These are phyloP conservation scores for Semaprochilodus insignis DNA, from an alignment of 2,797 vertebrate genomes.

Conservation along the genomic window DNA sequence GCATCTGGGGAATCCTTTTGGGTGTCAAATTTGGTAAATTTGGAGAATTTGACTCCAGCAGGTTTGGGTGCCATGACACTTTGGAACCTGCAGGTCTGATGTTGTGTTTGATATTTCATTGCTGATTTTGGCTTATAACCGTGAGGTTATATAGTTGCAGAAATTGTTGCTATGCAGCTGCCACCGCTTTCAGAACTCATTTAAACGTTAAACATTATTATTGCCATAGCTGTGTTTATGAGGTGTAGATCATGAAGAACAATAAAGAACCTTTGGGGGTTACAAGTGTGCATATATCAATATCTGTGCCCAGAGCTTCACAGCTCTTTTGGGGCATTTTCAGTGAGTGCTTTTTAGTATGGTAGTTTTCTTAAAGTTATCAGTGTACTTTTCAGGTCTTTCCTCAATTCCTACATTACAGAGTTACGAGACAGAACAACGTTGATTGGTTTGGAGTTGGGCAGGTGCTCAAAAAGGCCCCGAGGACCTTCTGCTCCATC, in stretches of 20 bases:
- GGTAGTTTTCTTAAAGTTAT: background rate
- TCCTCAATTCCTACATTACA: constrained; percentile 63
- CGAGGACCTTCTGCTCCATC: constrained; percentile 42
- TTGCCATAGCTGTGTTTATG: background rate
- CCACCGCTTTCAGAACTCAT: background rate
- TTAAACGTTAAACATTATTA: background rate
- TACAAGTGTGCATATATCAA: background rate
- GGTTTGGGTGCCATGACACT: background rate
- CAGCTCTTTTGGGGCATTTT: background rate
- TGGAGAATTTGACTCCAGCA: background rate
- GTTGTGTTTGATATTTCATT: background rate
- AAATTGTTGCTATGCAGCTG: no score
- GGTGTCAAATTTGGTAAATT: background rate
- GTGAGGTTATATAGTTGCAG: no score
- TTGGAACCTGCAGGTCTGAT: background rate
- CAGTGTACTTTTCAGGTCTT: background rate
- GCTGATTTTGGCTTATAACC: background rate
- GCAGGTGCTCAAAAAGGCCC: constrained; percentile 46
- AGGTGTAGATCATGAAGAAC: background rate
- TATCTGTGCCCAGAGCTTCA: background rate
- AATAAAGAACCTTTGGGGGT: background rate
- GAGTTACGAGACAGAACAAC: constrained; percentile 63
- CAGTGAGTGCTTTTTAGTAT: background rate
- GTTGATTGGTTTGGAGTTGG: constrained; percentile 42
- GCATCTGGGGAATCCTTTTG: background rate